A percentile compares a stretch with the other conserved stretches of the same genome.
Conservation (phyloP, 2,888 invertebrate genomes). For the Cremastinae sp. region DNA sequence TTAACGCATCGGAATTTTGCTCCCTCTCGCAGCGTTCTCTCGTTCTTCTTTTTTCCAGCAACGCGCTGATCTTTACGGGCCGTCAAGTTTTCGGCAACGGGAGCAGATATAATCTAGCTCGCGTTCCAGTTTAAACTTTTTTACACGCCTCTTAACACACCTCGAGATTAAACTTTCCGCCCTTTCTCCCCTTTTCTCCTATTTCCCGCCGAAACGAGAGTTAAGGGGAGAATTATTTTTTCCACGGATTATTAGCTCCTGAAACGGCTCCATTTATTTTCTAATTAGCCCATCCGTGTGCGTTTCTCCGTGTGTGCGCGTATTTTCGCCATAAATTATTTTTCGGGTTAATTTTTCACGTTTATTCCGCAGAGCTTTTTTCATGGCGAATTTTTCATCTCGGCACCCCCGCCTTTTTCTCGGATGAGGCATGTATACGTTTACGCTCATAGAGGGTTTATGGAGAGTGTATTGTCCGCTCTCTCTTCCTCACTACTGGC, state of each 20-base stretch:
- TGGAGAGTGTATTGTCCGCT: background rate
- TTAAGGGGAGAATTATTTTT: too few relatives aligned
- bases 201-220: background rate
- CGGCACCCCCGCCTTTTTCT: background rate
- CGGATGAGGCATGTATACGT: background rate
- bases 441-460: background rate
- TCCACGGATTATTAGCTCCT: too few relatives aligned
- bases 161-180: constrained; percentile 73
- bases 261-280: too few relatives aligned
- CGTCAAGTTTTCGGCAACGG: constrained; percentile 45
- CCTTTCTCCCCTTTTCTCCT: constrained; percentile 45
- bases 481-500: background rate
- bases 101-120: constrained; percentile 66
- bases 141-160: constrained; percentile 67
- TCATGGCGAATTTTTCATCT: too few relatives aligned
- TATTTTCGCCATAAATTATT: too few relatives aligned
- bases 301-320: too few relatives aligned
- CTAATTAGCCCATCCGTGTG: too few relatives aligned
- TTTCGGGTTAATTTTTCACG: too few relatives aligned
- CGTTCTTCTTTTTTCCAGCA: constrained; percentile 41
- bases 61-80: constrained; percentile 52
- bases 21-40: constrained; percentile 14
- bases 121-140: constrained; percentile 71
- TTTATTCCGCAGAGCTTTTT: too few relatives aligned
- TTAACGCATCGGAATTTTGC: constrained; percentile 63